These are phyloP conservation scores for Thaumatotibia leucotreta DNA, from an alignment of 1,140 invertebrate species.

Conservation along the genomic window DNA sequence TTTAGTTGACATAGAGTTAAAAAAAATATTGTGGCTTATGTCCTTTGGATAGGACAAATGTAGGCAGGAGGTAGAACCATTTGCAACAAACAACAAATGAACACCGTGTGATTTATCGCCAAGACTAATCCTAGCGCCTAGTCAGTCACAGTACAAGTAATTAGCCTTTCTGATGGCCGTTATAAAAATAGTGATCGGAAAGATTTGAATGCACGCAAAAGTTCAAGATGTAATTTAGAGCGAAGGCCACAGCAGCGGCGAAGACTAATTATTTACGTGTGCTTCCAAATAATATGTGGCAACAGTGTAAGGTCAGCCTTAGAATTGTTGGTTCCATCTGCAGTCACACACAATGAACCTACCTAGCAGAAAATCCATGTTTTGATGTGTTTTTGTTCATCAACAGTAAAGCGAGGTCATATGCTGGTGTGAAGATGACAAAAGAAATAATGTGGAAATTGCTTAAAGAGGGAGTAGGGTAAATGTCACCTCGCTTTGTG, in stretches of 20 bases:
- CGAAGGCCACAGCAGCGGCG: neutral
- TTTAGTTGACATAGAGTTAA: too few relatives aligned
- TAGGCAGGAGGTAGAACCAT: neutral
- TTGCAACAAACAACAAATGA: neutral
- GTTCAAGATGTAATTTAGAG: slow-evolving; percentile 13
- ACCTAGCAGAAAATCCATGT: neutral
- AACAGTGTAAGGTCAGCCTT: slow-evolving; percentile 2
- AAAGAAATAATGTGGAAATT: neutral
- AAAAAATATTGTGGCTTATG: too few relatives aligned
- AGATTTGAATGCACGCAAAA: slow-evolving; percentile 4
- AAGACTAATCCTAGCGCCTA: neutral
- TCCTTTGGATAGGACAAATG: too few relatives aligned
- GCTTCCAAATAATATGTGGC: slow-evolving; percentile 8
- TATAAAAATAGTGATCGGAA: slow-evolving; percentile 5
- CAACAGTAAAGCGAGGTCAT: neutral
- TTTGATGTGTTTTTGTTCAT: neutral
- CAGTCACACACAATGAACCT: neutral
- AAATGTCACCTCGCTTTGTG: too few relatives aligned
- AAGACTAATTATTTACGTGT: slow-evolving; percentile 10
- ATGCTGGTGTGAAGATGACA: too few relatives aligned
- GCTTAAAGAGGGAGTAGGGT: too few relatives aligned
- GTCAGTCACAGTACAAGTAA: neutral
- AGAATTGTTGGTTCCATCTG: neutral
- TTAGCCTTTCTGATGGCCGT: neutral
- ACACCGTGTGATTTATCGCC: neutral